Evolutionary conservation across 2,797 vertebrate species (phyloP).

Genomic region (Squalus acanthias): DNA sequence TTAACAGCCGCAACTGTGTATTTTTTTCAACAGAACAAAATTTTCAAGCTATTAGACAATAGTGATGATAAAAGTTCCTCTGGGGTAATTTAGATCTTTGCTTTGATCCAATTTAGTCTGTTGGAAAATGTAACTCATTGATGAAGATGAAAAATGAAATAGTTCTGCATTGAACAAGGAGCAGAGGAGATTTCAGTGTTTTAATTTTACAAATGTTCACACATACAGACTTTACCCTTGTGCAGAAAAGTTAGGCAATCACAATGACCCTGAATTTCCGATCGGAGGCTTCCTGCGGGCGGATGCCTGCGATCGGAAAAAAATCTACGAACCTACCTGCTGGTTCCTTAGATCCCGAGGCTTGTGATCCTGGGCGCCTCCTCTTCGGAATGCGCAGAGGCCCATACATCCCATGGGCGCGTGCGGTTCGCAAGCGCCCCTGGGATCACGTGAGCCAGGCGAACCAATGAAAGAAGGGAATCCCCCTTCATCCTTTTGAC

Average conservation of each 20-base stretch:
- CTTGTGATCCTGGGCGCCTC: too few relatives aligned
- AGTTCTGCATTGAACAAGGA: not conserved
- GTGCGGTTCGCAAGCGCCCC: too few relatives aligned
- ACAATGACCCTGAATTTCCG: not conserved
- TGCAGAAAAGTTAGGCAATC: not conserved
- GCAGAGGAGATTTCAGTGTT: not conserved
- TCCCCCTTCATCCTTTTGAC: too few relatives aligned
- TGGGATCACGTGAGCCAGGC: too few relatives aligned
- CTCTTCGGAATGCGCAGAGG: too few relatives aligned
- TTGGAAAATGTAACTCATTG: not conserved
- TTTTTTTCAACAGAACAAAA: not conserved
- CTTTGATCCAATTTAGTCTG: not conserved
- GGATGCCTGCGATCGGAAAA: too few relatives aligned
- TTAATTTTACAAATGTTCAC: not conserved
- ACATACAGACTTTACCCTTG: not conserved
- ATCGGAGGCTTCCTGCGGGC: too few relatives aligned
- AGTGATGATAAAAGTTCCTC: not conserved
- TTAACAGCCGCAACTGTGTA: not conserved
- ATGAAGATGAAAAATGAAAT: not conserved
- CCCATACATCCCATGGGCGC: too few relatives aligned
- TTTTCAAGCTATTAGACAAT: not conserved
- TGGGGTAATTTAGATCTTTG: not conserved
- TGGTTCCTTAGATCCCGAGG: too few relatives aligned
- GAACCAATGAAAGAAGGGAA: too few relatives aligned
- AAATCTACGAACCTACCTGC: too few relatives aligned